phyloP scores from a whole-genome alignment of 1,140 invertebrate species.

The Leptonema lineaticorne region DNA sequence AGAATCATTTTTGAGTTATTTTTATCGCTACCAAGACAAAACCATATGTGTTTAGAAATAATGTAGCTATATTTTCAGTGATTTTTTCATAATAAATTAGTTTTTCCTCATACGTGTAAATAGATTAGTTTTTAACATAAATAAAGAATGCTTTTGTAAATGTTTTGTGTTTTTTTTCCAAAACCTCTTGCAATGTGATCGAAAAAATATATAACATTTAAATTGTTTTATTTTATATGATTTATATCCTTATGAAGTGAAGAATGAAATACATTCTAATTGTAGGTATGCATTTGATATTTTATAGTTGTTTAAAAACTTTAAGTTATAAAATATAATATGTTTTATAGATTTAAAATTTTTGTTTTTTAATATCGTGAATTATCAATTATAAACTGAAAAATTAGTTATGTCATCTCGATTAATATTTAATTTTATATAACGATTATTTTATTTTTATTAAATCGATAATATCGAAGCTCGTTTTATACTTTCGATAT shows the following conservation, averaged over 20 bases:
- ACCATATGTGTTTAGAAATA: background rate
- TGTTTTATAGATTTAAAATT: too few relatives aligned
- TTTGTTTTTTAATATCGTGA: too few relatives aligned
- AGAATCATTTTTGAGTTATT: background rate
- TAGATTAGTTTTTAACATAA: constrained; percentile 14
- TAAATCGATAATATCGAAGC: too few relatives aligned
- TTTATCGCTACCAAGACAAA: background rate
- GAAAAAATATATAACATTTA: too few relatives aligned
- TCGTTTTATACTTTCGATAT: too few relatives aligned
- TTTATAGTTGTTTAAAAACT: background rate
- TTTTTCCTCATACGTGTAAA: constrained; percentile 9
- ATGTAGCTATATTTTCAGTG: background rate
- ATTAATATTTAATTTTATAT: too few relatives aligned
- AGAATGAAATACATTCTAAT: background rate
- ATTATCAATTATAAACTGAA: too few relatives aligned
- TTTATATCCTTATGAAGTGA: background rate
- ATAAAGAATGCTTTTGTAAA: background rate
- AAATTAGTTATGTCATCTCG: too few relatives aligned
- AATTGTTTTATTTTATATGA: too few relatives aligned
- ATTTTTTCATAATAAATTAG: background rate
- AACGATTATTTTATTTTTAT: too few relatives aligned
- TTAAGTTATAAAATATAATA: too few relatives aligned
- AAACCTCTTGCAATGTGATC: too few relatives aligned
- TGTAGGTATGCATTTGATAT: background rate
- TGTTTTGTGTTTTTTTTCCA: background rate